Conservation (phyloP, 2,888 invertebrate species). For the Nematopogon swammerdamellus region DNA sequence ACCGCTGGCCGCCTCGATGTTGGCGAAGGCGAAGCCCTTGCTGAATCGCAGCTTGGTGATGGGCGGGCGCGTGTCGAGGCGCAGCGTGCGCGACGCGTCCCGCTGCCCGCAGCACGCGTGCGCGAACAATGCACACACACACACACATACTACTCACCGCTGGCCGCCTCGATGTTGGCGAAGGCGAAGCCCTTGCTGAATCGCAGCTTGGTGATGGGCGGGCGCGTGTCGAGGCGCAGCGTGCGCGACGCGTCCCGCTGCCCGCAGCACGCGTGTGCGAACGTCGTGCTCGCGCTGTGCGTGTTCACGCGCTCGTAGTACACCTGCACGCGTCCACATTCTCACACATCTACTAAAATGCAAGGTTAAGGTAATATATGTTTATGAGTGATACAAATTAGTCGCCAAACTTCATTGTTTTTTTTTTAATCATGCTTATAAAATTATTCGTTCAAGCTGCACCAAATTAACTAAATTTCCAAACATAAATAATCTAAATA, state of each 20-base stretch:
- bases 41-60: slow-evolving; percentile 75
- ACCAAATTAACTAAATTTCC: too few species aligned
- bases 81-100: slow-evolving; percentile 71
- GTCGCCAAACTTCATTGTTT: too few species aligned
- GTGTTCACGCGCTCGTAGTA: slow-evolving; percentile 82
- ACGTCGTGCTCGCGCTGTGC: slow-evolving; percentile 72
- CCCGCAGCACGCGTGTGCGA: slow-evolving; percentile 74
- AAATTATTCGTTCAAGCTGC: too few species aligned
- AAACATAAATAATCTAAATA: too few species aligned
- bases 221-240: slow-evolving; percentile 62
- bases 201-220: slow-evolving; percentile 72
- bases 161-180: slow-evolving; percentile 72
- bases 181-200: slow-evolving; percentile 81
- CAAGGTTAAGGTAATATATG: too few species aligned
- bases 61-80: slow-evolving; percentile 62
- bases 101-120: slow-evolving; percentile 73
- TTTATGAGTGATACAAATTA: too few species aligned
- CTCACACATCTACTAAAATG: too few species aligned
- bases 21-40: slow-evolving; percentile 79
- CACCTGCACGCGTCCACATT: too few species aligned
- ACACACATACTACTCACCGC: slow-evolving; percentile 33
- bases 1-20: slow-evolving; percentile 68
- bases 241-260: slow-evolving; percentile 72
- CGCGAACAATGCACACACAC: slow-evolving; percentile 60
- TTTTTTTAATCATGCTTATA: too few species aligned